Evolutionary conservation across 2,888 invertebrate genomes (phyloP), one percentile per base, ranked within the genome.

Genomic region (Agriopis marginaria): DNA sequence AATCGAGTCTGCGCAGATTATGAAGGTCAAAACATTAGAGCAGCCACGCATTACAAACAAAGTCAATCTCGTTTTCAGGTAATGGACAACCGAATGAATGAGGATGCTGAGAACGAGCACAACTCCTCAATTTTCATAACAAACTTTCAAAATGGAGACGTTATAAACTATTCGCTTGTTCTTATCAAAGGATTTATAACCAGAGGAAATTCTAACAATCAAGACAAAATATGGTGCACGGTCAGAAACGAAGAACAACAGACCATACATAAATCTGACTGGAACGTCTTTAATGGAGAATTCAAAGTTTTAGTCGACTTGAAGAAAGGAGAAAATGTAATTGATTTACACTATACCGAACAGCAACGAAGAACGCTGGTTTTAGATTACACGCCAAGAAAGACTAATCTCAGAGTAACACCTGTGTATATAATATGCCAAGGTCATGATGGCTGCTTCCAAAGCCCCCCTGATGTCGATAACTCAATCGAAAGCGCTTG

Each of bases 401-500:
- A 92, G 73, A 95, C 95, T 7, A 93, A 95, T 81, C 90, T 96
- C 62, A 91, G 95, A 79, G 96, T 97, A 69, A 96, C 97, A 49
- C 98, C 98, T 17, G 95, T 98, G 17, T 98, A 98, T 84, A 96
- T 99, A 63, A 95, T 98, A 79, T 98, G 98, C 86, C 94, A 96
- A 77, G 97, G 96, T 72, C 97, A 97, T 84, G 96, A 97, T 88
- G 98, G 98, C 47, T 94, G 94, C 78, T 98, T 98, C 86, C 97
- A 97, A 93, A 93, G 96, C 71, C 96, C 96, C 0, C 88, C 90
- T 17, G 93, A 94, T 45, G 92, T 95, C 74, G 95, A 96, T 76
- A 96, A 95, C 82, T 96, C 96, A 3, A 92, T 96, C 23, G 95
- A 96, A 83, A 96, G 96, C 87, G 98, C 97, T 17, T 96, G 96